phyloP scores from a whole-genome alignment of 2,797 vertebrate species.

The Acomys russatus region DNA sequence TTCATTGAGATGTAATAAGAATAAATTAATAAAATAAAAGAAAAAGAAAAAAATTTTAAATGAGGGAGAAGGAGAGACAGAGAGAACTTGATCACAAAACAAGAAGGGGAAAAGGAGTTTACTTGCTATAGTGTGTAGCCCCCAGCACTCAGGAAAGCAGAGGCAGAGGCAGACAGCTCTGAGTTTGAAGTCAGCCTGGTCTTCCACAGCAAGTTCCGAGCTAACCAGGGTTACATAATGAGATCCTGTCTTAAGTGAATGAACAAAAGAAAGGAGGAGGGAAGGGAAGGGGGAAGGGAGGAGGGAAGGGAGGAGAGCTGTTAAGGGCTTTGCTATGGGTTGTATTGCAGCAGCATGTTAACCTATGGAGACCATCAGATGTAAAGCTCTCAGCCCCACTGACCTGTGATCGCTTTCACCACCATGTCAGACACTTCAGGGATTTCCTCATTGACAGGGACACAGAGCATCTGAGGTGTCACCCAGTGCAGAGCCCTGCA shows the following conservation, averaged over 20 bases:
- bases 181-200: neutral
- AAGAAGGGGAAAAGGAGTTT: neutral
- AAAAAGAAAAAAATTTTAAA: no score
- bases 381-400: constrained; percentile 67
- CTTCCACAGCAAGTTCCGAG: neutral
- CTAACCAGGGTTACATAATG: neutral
- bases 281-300: neutral
- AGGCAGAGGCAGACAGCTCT: neutral
- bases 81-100: neutral
- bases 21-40: no score
- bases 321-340: neutral
- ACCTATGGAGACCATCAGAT: neutral
- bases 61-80: no score
- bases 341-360: neutral
- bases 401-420: constrained; percentile 98
- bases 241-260: neutral
- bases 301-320: neutral
- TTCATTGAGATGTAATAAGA: no score
- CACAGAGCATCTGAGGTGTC: constrained; percentile 97
- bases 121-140: neutral
- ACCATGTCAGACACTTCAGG: constrained; percentile 97
- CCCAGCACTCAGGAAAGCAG: neutral
- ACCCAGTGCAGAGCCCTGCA: constrained; percentile 97
- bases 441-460: constrained; percentile 97
- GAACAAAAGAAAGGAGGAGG: neutral